Conservation (phyloP, 2,113 vertebrate species). For the Lagenorhynchus albirostris region DNA sequence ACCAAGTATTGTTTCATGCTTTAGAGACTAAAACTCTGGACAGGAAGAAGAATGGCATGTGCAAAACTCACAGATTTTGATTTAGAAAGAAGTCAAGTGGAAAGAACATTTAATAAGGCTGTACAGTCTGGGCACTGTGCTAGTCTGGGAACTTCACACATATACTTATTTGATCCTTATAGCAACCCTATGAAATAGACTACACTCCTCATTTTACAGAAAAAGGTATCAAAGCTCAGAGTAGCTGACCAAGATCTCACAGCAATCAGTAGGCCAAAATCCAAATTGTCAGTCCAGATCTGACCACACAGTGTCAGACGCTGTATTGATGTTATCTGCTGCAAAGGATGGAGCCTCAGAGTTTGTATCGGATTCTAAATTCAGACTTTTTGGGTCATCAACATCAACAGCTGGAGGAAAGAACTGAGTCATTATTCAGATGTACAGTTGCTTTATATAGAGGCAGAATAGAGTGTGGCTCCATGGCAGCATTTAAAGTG, state of each 20-base stretch:
- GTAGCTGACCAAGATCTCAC: neutral
- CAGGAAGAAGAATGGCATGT: neutral
- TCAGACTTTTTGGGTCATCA: slow-evolving; percentile 26
- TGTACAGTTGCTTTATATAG: slow-evolving; percentile 39
- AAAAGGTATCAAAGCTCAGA: neutral
- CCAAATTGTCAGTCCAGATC: neutral
- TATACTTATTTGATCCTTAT: neutral
- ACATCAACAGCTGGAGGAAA: slow-evolving; percentile 56
- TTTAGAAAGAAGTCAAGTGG: neutral
- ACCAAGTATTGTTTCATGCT: neutral
- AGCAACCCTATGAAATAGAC: neutral
- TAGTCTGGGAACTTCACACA: neutral
- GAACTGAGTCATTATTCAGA: slow-evolving; percentile 63
- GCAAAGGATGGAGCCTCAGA: neutral
- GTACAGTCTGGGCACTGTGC: neutral
- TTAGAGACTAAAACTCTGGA: neutral
- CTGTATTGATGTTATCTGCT: neutral
- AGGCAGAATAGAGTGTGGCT: slow-evolving; percentile 33
- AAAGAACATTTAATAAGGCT: neutral
- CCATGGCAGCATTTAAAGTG: slow-evolving; percentile 12
- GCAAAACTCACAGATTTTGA: neutral
- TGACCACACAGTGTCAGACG: neutral
- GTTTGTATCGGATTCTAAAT: slow-evolving; percentile 50
- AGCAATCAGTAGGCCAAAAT: neutral
- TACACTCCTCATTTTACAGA: neutral